Evolutionary conservation across 30 jellyfish, hydroid and myxozoan genomes (phyloP).

Genomic region (Pseudorhiza aurosa): DNA sequence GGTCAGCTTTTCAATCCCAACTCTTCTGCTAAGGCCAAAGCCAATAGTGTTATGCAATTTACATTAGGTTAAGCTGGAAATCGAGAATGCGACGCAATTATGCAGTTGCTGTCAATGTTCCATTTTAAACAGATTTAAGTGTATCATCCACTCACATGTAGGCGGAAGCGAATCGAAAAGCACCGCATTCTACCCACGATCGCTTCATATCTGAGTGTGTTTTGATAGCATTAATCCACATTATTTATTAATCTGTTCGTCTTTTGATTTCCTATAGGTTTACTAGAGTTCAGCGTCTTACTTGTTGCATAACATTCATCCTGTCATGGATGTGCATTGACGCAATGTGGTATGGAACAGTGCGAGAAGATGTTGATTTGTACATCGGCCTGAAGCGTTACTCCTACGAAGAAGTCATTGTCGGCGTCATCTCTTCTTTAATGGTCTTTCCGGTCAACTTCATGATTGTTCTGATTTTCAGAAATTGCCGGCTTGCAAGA

Average conservation of each 20-base stretch:
- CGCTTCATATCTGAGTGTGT: too few relatives aligned
- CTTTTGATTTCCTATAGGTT: constrained; percentile 40
- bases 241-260: neutral
- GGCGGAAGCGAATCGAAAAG: too few relatives aligned
- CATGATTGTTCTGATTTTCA: constrained; percentile 70
- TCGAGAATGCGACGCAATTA: too few relatives aligned
- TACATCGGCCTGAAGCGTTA: constrained; percentile 84
- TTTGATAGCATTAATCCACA: too few relatives aligned
- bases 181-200: too few relatives aligned
- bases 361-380: constrained; percentile 79
- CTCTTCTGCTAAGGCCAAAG: too few relatives aligned
- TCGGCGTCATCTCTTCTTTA: constrained; percentile 84
- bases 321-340: constrained; percentile 91
- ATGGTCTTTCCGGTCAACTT: constrained; percentile 94
- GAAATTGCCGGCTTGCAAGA: constrained; percentile 65
- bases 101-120: too few relatives aligned
- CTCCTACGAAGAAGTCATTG: constrained; percentile 87
- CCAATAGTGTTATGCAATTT: too few relatives aligned
- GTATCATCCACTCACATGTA: too few relatives aligned
- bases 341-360: constrained; percentile 97
- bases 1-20: too few relatives aligned
- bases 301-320: constrained; percentile 84
- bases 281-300: constrained; percentile 92
- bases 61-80: too few relatives aligned
- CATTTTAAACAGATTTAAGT: too few relatives aligned